Conservation (phyloP, 1,140 invertebrate species). For the Stegodyphus dumicola region DNA sequence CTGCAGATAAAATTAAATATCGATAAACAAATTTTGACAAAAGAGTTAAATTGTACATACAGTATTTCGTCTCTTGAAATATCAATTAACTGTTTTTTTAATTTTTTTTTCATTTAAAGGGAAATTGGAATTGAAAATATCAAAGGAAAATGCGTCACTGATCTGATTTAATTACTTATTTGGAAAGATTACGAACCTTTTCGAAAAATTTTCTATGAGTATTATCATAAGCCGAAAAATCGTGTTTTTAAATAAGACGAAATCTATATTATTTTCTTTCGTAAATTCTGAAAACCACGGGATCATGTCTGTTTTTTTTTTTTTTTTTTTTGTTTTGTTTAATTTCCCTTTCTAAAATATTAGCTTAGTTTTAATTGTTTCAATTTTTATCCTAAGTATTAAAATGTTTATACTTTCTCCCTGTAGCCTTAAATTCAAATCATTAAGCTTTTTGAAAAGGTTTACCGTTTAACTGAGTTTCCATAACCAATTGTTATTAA, state of each 20-base stretch:
- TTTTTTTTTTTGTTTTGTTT: too few species aligned
- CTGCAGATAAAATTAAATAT: slow-evolving; percentile 64
- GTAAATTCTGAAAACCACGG: too few species aligned
- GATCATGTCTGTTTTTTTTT: too few species aligned
- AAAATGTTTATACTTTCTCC: neutral
- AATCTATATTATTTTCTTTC: too few species aligned
- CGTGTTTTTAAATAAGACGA: neutral
- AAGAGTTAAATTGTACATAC: slow-evolving; percentile 24
- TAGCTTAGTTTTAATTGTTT: too few species aligned
- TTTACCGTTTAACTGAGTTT: neutral
- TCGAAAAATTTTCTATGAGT: slow-evolving; percentile 67
- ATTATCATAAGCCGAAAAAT: slow-evolving; percentile 65
- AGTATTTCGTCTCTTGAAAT: slow-evolving; percentile 35
- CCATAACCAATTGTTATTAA: neutral
- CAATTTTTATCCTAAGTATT: too few species aligned
- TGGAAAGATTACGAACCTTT: slow-evolving; percentile 15
- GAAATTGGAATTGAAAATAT: slow-evolving; percentile 36
- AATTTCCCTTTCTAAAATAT: too few species aligned
- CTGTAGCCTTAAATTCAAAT: neutral
- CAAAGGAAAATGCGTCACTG: slow-evolving; percentile 1
- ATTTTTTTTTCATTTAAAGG: slow-evolving; percentile 19
- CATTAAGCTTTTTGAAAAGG: neutral
- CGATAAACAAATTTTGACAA: slow-evolving; percentile 65
- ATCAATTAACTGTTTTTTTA: slow-evolving; percentile 44
- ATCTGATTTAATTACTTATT: slow-evolving; percentile 20